phyloP scores from a whole-genome alignment of 2,113 vertebrate species.

The Oryzias woworae region DNA sequence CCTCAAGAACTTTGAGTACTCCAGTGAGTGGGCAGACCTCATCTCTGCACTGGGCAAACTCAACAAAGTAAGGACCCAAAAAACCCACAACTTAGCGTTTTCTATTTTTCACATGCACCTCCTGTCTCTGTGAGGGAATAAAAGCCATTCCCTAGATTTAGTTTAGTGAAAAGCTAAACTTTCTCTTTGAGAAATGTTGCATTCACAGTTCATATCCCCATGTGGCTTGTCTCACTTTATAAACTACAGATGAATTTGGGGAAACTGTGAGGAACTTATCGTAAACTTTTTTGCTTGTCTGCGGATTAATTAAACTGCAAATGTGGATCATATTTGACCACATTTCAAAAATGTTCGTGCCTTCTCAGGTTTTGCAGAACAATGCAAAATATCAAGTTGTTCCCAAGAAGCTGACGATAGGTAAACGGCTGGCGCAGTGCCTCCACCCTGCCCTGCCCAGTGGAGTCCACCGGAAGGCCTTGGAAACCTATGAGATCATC shows the following conservation, averaged over 20 bases:
- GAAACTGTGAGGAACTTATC: too few species aligned
- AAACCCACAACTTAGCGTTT: too few species aligned
- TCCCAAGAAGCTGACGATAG: slow-evolving; percentile 95
- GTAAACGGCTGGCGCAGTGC: slow-evolving; percentile 96
- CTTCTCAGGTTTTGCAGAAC: slow-evolving; percentile 90
- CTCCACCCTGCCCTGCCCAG: slow-evolving; percentile 97
- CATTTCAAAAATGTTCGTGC: neutral
- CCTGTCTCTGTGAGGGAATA: too few species aligned
- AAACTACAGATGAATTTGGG: too few species aligned
- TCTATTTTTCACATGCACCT: too few species aligned
- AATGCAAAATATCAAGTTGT: slow-evolving; percentile 98
- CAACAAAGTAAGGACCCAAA: slow-evolving; percentile 85
- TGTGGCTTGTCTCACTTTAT: too few species aligned
- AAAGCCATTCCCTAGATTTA: too few species aligned
- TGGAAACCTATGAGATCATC: slow-evolving; percentile 98
- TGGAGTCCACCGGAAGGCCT: slow-evolving; percentile 96
- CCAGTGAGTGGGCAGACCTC: slow-evolving; percentile 98
- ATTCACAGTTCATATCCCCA: too few species aligned
- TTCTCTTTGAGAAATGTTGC: too few species aligned
- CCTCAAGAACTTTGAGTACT: slow-evolving; percentile 98
- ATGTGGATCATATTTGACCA: neutral
- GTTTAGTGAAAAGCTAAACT: too few species aligned
- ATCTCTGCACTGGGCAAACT: slow-evolving; percentile 98
- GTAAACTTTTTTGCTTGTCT: too few species aligned
- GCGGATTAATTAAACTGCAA: neutral